A percentile compares a stretch with the other conserved stretches of the same genome.
Conservation (phyloP, 2,113 vertebrate genomes). For the Lagopus muta region DNA sequence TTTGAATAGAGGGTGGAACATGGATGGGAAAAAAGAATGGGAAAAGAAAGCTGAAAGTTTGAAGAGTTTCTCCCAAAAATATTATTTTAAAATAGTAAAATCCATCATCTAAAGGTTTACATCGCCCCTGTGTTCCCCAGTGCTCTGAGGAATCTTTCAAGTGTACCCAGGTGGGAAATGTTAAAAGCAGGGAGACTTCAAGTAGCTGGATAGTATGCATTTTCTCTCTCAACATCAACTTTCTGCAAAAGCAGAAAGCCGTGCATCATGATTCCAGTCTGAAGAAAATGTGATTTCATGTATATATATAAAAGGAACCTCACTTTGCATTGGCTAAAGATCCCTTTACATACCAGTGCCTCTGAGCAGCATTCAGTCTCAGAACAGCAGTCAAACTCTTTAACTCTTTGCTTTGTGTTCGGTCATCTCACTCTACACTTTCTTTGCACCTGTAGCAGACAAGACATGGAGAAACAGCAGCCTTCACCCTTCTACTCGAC, state of each 20-base stretch:
- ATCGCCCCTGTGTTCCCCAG: neutral
- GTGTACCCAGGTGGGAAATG: neutral
- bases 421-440: neutral
- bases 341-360: neutral
- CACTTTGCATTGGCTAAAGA: neutral
- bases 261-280: neutral
- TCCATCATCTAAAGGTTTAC: neutral
- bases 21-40: neutral
- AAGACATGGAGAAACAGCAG: neutral
- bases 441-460: neutral
- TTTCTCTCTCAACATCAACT: neutral
- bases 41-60: rapidly evolving
- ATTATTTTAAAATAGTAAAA: neutral
- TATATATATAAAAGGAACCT: neutral
- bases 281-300: neutral
- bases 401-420: neutral
- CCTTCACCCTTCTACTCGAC: neutral
- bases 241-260: neutral
- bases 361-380: neutral
- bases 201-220: neutral
- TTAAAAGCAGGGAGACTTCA: neutral
- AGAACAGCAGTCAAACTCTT: neutral
- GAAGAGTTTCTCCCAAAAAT: neutral
- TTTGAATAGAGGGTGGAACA: neutral
- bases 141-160: neutral